Evolutionary conservation across 2,113 vertebrate species (phyloP).

Genomic region (Triplophysa rosa): DNA sequence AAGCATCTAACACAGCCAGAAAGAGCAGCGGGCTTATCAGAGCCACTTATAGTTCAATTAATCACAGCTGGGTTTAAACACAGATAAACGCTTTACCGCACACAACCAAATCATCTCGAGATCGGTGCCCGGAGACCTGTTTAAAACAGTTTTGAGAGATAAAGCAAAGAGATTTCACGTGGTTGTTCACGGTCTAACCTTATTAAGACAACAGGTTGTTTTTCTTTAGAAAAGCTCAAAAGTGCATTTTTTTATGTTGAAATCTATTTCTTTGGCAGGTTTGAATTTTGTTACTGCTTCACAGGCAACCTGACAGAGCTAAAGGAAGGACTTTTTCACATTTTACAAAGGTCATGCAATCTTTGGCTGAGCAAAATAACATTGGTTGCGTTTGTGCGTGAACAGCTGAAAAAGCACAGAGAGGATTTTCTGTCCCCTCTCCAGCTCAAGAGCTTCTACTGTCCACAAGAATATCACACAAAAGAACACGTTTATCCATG

Average conservation of each 20-base stretch:
- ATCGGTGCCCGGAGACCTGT: not conserved
- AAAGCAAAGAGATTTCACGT: not conserved
- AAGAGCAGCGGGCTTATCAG: not conserved
- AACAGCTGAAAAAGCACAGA: constrained; percentile 16
- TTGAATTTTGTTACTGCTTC: constrained; percentile 16
- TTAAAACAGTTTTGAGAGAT: not conserved
- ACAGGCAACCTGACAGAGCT: not conserved
- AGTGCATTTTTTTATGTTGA: no score
- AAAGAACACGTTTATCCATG: constrained; percentile 18
- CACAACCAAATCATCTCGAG: not conserved
- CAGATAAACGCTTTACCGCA: constrained; percentile 10
- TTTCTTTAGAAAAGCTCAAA: not conserved
- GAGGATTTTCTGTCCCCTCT: constrained; percentile 23
- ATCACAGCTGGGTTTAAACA: constrained; percentile 14
- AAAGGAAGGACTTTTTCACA: not conserved
- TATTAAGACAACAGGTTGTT: not conserved
- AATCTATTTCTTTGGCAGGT: not conserved
- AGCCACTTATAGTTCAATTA: constrained; percentile 23
- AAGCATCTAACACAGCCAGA: constrained; percentile 11
- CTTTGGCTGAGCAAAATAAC: constrained; percentile 19
- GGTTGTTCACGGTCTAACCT: not conserved
- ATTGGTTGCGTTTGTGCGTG: no score
- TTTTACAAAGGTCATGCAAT: not conserved
- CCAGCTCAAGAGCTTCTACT: constrained; percentile 1
- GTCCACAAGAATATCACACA: constrained; percentile 4